These are phyloP conservation scores for crab-eating macaque (Macaca fascicularis) DNA, from an alignment of 2,113 vertebrate genomes.

Conservation along the genomic window T2T-MFA8v1.1 NC_088381.1:67155001-67155500, in stretches of 20 bases:
- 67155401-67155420: background rate
- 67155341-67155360: background rate
- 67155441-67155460: background rate
- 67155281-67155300: background rate
- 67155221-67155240: background rate
- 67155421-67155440: background rate
- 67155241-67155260: background rate
- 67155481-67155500: background rate
- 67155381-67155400: background rate
- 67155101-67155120: background rate
- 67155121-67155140: background rate
- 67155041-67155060: constrained; percentile 23
- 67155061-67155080: background rate
- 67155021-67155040: constrained; percentile 26
- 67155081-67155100: constrained; percentile 10
- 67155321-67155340: background rate
- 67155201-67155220: background rate
- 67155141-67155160: background rate
- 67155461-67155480: background rate
- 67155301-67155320: background rate
- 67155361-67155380: background rate
- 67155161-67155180: background rate
- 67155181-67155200: background rate
- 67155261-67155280: background rate
- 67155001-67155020: background rate